Percentiles rank a stretch among this genome's conserved stretches.
These are phyloP conservation scores for Pangasius larnaudii DNA, from an alignment of 2,797 vertebrate genomes.

Conservation along the genomic window DNA sequence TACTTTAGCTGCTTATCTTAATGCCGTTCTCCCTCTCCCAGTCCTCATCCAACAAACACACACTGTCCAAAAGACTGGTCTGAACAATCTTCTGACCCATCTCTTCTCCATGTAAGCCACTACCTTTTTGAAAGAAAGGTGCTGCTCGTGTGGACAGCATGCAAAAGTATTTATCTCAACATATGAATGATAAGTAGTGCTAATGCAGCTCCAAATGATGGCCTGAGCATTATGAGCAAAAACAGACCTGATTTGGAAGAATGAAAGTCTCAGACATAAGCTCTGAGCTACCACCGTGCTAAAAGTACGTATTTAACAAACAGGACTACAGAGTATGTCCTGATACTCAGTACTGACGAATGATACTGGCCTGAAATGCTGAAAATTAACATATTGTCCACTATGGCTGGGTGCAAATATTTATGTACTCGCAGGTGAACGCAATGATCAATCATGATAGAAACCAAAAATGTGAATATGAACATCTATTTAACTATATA, in stretches of 20 bases:
- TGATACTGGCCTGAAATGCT: background rate
- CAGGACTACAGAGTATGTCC: background rate
- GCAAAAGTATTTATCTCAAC: background rate
- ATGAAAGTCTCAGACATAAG: too few relatives aligned
- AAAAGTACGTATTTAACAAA: background rate
- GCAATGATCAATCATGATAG: background rate
- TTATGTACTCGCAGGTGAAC: background rate
- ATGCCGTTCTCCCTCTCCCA: background rate
- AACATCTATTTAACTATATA: background rate
- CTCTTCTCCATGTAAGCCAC: background rate
- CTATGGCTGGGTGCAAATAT: background rate
- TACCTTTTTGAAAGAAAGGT: background rate
- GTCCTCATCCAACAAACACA: background rate
- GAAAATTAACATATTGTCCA: background rate
- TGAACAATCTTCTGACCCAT: background rate
- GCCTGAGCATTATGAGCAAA: background rate
- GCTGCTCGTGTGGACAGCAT: constrained; percentile 13
- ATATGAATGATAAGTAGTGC: background rate
- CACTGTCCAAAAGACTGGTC: background rate
- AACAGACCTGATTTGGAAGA: background rate
- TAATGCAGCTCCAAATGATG: background rate
- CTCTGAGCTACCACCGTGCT: background rate
- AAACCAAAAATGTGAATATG: background rate
- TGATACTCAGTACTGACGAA: background rate
- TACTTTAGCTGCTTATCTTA: background rate